A percentile compares a stretch with the other conserved stretches of the same genome.
Evolutionary conservation across 1,140 invertebrate species (phyloP).

Genomic region (Drosophila orosa): DNA sequence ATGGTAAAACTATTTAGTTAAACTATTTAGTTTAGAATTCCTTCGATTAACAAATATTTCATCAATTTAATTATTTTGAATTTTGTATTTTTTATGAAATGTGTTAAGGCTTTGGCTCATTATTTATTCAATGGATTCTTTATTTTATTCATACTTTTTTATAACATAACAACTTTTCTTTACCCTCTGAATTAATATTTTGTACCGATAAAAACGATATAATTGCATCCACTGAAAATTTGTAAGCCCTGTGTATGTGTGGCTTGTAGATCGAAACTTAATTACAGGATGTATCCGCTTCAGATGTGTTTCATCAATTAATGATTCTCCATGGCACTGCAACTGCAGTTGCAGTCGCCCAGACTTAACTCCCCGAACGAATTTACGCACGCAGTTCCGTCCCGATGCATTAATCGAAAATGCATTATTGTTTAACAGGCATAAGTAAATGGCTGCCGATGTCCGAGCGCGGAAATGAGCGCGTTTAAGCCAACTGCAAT

Average conservation of each 20-base stretch:
- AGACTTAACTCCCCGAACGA: not conserved
- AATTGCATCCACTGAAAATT: not conserved
- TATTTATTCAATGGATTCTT: not conserved
- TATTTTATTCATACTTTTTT: not conserved
- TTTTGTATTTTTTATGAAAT: too few relatives aligned
- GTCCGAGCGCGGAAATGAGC: conserved; percentile 31
- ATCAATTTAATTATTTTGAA: too few relatives aligned
- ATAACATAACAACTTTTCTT: fast-evolving
- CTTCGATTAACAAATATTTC: too few relatives aligned
- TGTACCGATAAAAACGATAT: not conserved
- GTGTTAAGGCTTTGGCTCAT: not conserved
- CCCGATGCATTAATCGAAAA: conserved; percentile 43
- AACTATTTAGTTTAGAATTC: not conserved
- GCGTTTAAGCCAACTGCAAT: conserved; percentile 35
- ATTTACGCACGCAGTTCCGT: conserved; percentile 10
- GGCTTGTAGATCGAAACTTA: conserved; percentile 6
- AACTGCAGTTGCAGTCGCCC: conserved; percentile 1
- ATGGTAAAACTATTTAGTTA: fast-evolving
- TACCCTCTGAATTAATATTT: not conserved
- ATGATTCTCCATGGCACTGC: conserved; percentile 35
- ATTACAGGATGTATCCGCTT: conserved; percentile 27
- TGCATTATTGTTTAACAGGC: conserved; percentile 55
- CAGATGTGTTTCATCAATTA: conserved; percentile 30
- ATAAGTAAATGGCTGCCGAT: conserved; percentile 46
- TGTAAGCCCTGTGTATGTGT: too few relatives aligned